Conservation (phyloP, 2,888 invertebrate species). For the Chirona hameri region DNA sequence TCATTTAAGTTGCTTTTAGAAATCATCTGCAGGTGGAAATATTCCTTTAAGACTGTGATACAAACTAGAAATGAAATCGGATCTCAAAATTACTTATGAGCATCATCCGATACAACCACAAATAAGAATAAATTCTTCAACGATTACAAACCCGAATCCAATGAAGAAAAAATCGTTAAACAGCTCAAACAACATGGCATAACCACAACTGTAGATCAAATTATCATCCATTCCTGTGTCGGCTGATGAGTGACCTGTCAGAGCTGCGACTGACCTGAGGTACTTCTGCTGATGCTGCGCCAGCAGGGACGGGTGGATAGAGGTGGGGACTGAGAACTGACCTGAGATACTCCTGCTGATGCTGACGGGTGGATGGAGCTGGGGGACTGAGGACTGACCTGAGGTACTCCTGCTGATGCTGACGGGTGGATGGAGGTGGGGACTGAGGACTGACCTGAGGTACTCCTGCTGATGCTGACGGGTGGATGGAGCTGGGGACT, state of each 20-base stretch:
- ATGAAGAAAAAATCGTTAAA: background rate
- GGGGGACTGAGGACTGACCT: slow-evolving; percentile 47
- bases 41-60: no score
- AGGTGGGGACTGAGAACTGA: slow-evolving; percentile 47
- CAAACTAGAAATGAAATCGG: no score
- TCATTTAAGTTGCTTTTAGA: no score
- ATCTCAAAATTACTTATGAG: background rate
- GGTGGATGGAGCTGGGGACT: slow-evolving; percentile 53
- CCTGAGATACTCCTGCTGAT: slow-evolving; percentile 59
- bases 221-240: no score
- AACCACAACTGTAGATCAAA: background rate
- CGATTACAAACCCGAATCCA: background rate
- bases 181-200: background rate
- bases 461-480: slow-evolving; percentile 63
- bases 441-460: slow-evolving; percentile 50
- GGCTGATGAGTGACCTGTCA: no score
- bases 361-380: slow-evolving; percentile 56
- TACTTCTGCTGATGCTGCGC: slow-evolving; percentile 64
- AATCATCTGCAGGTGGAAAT: no score
- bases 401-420: slow-evolving; percentile 62
- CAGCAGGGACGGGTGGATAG: slow-evolving; percentile 57
- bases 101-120: background rate
- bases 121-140: slow-evolving; percentile 2
- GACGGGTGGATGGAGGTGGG: slow-evolving; percentile 54
- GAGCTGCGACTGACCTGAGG: slow-evolving; percentile 53